These are phyloP conservation scores for Gymnothorax reevesii DNA, from an alignment of 2,797 vertebrate genomes.

Conservation along the genomic window DNA sequence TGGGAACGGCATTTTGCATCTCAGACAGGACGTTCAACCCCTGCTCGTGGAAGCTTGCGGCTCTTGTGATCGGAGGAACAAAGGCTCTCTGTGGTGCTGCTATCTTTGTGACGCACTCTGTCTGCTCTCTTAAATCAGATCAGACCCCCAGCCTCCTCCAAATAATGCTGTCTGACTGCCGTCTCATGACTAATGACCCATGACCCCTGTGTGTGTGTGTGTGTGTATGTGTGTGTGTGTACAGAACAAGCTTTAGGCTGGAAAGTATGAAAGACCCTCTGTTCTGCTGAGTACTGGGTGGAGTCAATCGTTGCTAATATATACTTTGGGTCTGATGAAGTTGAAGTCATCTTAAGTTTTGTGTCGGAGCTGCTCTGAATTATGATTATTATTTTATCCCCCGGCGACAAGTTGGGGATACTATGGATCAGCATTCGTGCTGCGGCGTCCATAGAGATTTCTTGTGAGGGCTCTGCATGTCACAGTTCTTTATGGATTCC, in stretches of 20 bases:
- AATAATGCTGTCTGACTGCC: background rate
- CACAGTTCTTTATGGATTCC: too few relatives aligned
- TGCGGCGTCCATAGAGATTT: too few relatives aligned
- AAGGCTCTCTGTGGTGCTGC: background rate
- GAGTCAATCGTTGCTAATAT: background rate
- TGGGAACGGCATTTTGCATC: background rate
- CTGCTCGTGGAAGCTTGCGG: background rate
- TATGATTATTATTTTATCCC: background rate
- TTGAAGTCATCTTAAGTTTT: background rate
- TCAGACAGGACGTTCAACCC: background rate
- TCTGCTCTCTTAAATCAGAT: background rate
- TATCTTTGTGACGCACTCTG: background rate
- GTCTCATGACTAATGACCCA: conserved; percentile 15
- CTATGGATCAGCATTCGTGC: too few relatives aligned
- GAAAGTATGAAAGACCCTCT: background rate
- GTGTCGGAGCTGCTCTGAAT: background rate
- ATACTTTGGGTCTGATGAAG: background rate
- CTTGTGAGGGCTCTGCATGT: too few relatives aligned
- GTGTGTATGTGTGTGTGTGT: background rate
- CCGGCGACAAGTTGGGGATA: too few relatives aligned
- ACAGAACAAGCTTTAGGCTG: background rate
- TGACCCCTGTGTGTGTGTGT: conserved; percentile 9
- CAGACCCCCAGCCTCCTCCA: background rate
- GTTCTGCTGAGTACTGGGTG: background rate
- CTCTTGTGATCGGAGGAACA: background rate